phyloP scores from a whole-genome alignment of 2,888 invertebrate species.

The Hypselothyrea guttata region DNA sequence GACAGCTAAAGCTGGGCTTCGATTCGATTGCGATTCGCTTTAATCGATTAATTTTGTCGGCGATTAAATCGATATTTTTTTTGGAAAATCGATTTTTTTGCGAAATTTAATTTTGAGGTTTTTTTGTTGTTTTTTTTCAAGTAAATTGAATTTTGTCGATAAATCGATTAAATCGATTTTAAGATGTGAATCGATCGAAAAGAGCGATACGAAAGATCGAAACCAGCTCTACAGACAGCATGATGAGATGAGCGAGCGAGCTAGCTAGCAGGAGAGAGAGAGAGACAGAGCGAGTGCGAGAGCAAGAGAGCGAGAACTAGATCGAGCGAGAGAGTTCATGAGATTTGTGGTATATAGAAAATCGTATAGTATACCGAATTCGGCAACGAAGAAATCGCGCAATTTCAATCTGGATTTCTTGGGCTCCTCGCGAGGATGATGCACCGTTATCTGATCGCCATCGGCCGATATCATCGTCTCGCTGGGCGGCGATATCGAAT shows the following conservation, averaged over 20 bases:
- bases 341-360: background rate
- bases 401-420: constrained; percentile 91
- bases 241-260: constrained; percentile 2
- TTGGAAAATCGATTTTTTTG: too few relatives aligned
- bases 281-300: constrained; percentile 4
- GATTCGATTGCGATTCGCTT: too few relatives aligned
- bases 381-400: constrained; percentile 92
- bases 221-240: background rate
- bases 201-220: background rate
- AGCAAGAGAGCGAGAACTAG: background rate
- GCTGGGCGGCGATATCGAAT: constrained; percentile 76
- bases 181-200: too few relatives aligned
- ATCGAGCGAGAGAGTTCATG: background rate
- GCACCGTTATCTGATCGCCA: constrained; percentile 83
- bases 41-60: too few relatives aligned
- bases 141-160: too few relatives aligned
- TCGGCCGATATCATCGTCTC: constrained; percentile 81
- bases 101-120: too few relatives aligned
- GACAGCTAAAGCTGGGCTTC: too few relatives aligned
- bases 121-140: too few relatives aligned
- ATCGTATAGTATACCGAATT: constrained; percentile 87
- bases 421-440: constrained; percentile 88
- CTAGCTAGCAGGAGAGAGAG: constrained; percentile 16
- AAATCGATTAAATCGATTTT: too few relatives aligned
- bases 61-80: too few relatives aligned